Evolutionary conservation across 1,140 invertebrate genomes (phyloP).

Genomic region (Ips nitidus): DNA sequence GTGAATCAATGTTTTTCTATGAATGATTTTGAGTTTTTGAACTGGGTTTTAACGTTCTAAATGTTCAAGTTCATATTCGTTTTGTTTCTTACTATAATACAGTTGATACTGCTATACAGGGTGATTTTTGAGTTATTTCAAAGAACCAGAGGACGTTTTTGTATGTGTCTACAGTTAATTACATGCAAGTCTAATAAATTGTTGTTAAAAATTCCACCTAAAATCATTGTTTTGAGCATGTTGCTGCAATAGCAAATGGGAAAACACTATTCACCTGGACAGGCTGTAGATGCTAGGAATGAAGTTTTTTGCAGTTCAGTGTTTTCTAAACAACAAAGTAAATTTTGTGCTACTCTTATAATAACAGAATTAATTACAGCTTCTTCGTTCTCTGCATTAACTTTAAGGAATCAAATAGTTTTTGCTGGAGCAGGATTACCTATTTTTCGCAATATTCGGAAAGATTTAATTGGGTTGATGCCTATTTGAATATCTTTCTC

Average conservation of each 20-base stretch:
- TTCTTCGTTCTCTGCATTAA: slow-evolving; percentile 6
- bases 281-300: neutral
- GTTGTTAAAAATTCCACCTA: neutral
- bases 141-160: too few relatives aligned
- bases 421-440: slow-evolving; percentile 5
- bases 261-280: neutral
- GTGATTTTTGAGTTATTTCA: too few relatives aligned
- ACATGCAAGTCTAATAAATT: too few relatives aligned
- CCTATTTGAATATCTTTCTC: slow-evolving; percentile 1
- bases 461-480: slow-evolving; percentile 4
- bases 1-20: too few relatives aligned
- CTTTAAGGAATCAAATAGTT: neutral
- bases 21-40: too few relatives aligned
- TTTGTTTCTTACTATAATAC: too few relatives aligned
- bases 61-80: too few relatives aligned
- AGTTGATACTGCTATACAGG: too few relatives aligned
- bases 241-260: neutral
- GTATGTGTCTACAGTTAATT: too few relatives aligned
- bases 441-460: neutral
- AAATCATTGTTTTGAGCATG: slow-evolving; percentile 2
- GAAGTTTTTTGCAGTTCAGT: neutral
- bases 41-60: too few relatives aligned
- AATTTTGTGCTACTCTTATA: neutral
- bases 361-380: neutral
- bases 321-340: neutral